Base-by-base conservation (phyloP, 2,113 vertebrate genomes). In the Phyllopteryx taeniolatus region DNA sequence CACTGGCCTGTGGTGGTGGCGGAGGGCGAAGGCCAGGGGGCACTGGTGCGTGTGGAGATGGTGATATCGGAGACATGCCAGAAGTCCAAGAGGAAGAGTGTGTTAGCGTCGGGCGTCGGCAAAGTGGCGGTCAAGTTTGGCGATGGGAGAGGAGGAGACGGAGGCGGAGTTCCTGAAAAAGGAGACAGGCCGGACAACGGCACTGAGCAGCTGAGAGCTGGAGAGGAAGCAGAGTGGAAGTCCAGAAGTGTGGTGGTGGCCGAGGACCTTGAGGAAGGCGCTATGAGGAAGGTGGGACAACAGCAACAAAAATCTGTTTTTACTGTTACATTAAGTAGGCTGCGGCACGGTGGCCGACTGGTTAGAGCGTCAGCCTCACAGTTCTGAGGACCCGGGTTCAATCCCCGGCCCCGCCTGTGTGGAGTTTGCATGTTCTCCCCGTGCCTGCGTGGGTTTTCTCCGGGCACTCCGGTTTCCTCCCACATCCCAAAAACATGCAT, bases 51-150 rank as follows among this genome's bases (percentile, higher is more conserved):
- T 35, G 91, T 97, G 0, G 97, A 99, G 82, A 93, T 99, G 95
- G 91, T 95, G 35, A 97, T 99, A 83, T 96, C 97, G 0, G 96
- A 98, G 65, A 91, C 93, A 0, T 99, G 97, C 54, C 97, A 99
- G 92, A 98, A 98, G 85, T 96, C 94, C 15, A 98, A 98, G 89
- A 84, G 97, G 73, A 98, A 98, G 87, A 98, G 96, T 5, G 88
- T 95, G 3, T 91, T 99, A 64, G 96, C 95, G 0, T 92, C 94
- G 17, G 98, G 96, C 0, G 91, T 94, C 7, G 96, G 96, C n/a
- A 94, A 68, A 0, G 84, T 98, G 71, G 91, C 91, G 5, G 97
- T 99, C 57, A 96, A 93, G 78, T 97, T 98, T 68, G 94, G 93
- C 1, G 56, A 92, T 91, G 13, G 82, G 85, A 3, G 83, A 73